Conservation (phyloP, 2,888 invertebrate genomes). For the Troglohyphantes excavatus region DNA sequence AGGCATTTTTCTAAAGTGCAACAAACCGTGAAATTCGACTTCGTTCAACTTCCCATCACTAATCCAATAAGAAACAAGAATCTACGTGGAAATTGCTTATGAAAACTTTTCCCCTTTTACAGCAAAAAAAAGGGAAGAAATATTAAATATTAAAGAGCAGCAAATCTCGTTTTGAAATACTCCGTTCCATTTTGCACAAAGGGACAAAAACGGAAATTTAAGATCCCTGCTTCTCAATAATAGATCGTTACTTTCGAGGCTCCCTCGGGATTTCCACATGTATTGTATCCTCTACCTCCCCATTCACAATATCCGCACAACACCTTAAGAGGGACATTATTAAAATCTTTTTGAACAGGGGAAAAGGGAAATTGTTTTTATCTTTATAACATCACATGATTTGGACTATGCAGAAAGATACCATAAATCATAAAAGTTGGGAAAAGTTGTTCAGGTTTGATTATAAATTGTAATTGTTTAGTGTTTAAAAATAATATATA, state of each 20-base stretch:
- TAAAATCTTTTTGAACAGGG: conserved; percentile 31
- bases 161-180: conserved; percentile 16
- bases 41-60: not conserved
- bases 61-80: not conserved
- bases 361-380: not conserved
- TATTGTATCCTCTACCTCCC: not conserved
- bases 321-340: conserved; percentile 25
- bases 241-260: conserved; percentile 33
- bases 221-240: conserved; percentile 2
- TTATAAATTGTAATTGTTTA: too few relatives aligned
- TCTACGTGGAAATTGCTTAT: conserved; percentile 1
- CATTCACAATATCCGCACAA: not conserved
- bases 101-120: not conserved
- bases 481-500: too few relatives aligned
- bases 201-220: not conserved
- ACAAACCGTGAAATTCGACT: conserved; percentile 4
- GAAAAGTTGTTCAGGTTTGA: too few relatives aligned
- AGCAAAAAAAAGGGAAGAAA: not conserved
- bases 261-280: not conserved
- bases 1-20: not conserved
- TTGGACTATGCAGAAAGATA: not conserved
- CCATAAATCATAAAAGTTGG: too few relatives aligned
- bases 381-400: not conserved
- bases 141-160: conserved; percentile 5
- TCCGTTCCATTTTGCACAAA: conserved; percentile 1